Evolutionary conservation across 2,113 vertebrate genomes (phyloP).

Genomic region (Nesogale talazaci): DNA sequence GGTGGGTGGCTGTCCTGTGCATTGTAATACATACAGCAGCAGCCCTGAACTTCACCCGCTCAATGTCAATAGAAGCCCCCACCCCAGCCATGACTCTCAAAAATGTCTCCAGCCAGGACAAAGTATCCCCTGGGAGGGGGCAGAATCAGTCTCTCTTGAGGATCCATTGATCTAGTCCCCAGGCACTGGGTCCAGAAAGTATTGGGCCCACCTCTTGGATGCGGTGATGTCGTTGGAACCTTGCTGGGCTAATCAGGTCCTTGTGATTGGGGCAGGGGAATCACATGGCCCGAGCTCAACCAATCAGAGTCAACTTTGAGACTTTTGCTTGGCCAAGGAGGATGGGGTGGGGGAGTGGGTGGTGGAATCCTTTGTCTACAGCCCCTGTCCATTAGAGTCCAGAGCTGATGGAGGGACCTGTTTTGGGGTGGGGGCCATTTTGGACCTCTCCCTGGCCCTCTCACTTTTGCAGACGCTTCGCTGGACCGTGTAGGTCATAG

Average conservation of each 20-base stretch:
- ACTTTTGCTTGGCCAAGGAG: not conserved
- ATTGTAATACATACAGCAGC: not conserved
- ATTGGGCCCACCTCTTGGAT: not conserved
- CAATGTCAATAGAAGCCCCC: not conserved
- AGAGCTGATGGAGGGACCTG: not conserved
- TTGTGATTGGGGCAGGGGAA: not conserved
- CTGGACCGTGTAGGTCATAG: not conserved
- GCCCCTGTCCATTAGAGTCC: no score
- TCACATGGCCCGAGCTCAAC: not conserved
- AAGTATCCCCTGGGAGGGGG: not conserved
- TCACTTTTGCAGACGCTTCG: not conserved
- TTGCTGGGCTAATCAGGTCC: not conserved
- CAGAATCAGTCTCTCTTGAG: not conserved
- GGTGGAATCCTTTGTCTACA: not conserved
- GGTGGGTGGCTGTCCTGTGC: no score
- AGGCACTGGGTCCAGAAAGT: rapidly evolving
- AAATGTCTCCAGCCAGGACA: not conserved
- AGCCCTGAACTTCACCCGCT: not conserved
- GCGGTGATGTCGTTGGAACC: not conserved
- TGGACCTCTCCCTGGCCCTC: not conserved
- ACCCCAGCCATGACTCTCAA: not conserved
- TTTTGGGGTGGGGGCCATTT: not conserved
- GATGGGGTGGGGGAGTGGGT: no score
- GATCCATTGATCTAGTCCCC: not conserved
- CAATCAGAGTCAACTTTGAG: slow-evolving; percentile 7